Percentiles rank a stretch among this genome's conserved stretches.
Evolutionary conservation across 2,888 invertebrate genomes (phyloP).

Genomic region (Agapostemon virescens): DNA sequence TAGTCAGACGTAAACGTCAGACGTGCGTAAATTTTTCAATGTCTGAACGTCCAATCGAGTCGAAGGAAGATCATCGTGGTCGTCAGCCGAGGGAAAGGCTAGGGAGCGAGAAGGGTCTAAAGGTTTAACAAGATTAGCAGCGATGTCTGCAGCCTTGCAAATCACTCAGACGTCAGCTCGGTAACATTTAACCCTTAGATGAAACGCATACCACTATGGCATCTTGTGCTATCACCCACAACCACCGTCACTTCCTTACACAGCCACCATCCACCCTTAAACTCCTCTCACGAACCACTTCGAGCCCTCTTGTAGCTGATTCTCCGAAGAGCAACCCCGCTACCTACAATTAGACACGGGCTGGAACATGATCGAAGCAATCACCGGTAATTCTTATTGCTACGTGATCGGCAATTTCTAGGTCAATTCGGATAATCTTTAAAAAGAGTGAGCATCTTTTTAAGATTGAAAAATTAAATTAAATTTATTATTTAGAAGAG

Average conservation of each 20-base stretch:
- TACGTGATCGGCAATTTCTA: background rate
- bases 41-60: slow-evolving; percentile 26
- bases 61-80: slow-evolving; percentile 31
- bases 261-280: slow-evolving; percentile 27
- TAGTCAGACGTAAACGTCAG: background rate
- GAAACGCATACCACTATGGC: slow-evolving; percentile 37
- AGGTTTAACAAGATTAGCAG: slow-evolving; percentile 65
- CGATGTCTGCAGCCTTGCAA: slow-evolving; percentile 56
- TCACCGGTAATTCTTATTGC: background rate
- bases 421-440: background rate
- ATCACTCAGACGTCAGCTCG: slow-evolving; percentile 44
- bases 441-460: background rate
- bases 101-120: slow-evolving; percentile 7
- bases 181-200: slow-evolving; percentile 52
- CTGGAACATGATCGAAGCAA: slow-evolving; percentile 21
- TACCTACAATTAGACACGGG: slow-evolving; percentile 16
- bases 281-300: slow-evolving; percentile 54
- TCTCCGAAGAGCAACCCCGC: slow-evolving; percentile 34
- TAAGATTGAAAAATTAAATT: background rate
- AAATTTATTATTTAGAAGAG: too few species aligned
- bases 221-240: slow-evolving; percentile 46
- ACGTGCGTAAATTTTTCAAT: background rate
- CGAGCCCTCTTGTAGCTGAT: slow-evolving; percentile 53
- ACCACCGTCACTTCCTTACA: slow-evolving; percentile 38
- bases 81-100: slow-evolving; percentile 17